phyloP scores from a whole-genome alignment of 2,888 invertebrate genomes.

The Fragum whitleyi region DNA sequence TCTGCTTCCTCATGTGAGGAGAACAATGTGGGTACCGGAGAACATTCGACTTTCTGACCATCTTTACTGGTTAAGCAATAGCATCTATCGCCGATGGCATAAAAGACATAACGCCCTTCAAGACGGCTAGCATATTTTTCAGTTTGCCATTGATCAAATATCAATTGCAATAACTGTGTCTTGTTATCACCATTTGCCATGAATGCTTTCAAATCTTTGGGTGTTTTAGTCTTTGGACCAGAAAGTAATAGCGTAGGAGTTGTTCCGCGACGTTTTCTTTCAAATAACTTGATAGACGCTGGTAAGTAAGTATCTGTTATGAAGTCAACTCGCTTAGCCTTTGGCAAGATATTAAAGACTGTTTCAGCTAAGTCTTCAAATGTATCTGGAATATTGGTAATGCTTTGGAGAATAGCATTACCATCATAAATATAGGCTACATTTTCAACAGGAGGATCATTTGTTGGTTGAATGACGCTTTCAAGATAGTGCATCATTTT shows the following conservation, averaged over 20 bases:
- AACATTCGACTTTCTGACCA: neutral
- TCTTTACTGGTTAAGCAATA: slow-evolving; percentile 22
- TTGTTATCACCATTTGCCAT: slow-evolving; percentile 45
- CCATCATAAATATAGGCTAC: slow-evolving; percentile 33
- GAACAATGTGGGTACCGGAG: neutral
- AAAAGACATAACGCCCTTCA: neutral
- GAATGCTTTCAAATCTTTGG: slow-evolving; percentile 43
- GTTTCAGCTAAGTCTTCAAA: slow-evolving; percentile 39
- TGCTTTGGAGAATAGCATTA: slow-evolving; percentile 41
- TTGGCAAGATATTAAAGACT: slow-evolving; percentile 17
- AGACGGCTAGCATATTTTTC: slow-evolving; percentile 29
- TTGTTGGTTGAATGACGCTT: neutral
- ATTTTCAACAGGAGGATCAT: neutral
- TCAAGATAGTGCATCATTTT: slow-evolving; percentile 36
- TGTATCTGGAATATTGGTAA: slow-evolving; percentile 11
- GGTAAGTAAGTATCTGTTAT: slow-evolving; percentile 29
- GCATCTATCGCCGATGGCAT: slow-evolving; percentile 23
- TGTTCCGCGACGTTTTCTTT: slow-evolving; percentile 6
- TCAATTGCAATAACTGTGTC: slow-evolving; percentile 26
- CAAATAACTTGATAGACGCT: slow-evolving; percentile 7
- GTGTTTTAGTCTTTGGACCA: slow-evolving; percentile 34
- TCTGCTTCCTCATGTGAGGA: slow-evolving; percentile 50
- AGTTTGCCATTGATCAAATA: slow-evolving; percentile 26
- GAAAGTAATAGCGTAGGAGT: slow-evolving; percentile 17
- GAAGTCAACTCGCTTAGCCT: slow-evolving; percentile 29